Percentiles rank a stretch among this genome's conserved stretches.
phyloP scores from a whole-genome alignment of 1,140 invertebrate genomes.

The Brachionus rubens region DNA sequence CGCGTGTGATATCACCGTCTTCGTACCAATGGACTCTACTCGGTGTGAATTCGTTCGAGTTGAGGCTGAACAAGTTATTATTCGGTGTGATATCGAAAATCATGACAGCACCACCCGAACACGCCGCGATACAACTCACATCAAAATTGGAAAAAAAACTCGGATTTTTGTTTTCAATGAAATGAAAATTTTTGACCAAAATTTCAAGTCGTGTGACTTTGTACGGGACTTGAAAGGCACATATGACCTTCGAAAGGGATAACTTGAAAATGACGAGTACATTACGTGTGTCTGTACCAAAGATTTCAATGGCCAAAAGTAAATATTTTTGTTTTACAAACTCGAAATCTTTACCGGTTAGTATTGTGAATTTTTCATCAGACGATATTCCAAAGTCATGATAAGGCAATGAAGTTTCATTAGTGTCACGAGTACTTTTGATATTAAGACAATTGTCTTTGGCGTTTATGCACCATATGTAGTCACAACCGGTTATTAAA shows the following conservation, averaged over 20 bases:
- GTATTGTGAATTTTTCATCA: neutral
- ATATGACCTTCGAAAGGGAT: constrained; percentile 10
- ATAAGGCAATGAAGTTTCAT: neutral
- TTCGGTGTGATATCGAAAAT: constrained; percentile 5
- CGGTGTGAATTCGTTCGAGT: neutral
- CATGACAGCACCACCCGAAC: constrained; percentile 12
- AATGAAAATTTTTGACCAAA: constrained; percentile 29
- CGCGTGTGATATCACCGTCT: neutral
- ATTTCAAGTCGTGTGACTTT: neutral
- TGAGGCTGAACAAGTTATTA: neutral
- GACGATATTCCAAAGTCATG: constrained; percentile 15
- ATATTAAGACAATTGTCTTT: constrained; percentile 18
- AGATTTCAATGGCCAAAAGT: neutral
- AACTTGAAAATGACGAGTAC: neutral
- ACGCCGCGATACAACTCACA: constrained; percentile 5
- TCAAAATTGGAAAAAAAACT: constrained; percentile 2
- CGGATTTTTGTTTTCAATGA: constrained; percentile 16
- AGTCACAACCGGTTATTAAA: neutral
- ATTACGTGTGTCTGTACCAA: neutral
- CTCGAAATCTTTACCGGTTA: neutral
- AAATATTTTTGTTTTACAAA: constrained; percentile 14
- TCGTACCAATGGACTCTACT: neutral
- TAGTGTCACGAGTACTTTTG: neutral
- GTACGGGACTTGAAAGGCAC: neutral
- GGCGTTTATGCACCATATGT: constrained; percentile 19